phyloP scores from a whole-genome alignment of 2,797 vertebrate species.

The Acridotheres tristis region DNA sequence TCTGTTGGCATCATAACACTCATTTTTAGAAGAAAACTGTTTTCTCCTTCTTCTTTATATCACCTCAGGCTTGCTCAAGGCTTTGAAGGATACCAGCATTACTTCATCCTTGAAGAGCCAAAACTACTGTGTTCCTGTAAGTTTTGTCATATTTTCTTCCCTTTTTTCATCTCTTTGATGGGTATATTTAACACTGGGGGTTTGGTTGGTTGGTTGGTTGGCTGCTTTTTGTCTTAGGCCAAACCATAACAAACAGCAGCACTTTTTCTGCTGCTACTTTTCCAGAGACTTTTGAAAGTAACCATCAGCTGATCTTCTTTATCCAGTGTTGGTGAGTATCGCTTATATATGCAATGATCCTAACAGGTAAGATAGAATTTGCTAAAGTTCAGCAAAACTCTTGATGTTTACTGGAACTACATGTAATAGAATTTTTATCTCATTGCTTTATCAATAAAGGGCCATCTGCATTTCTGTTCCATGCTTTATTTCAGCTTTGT shows the following conservation, averaged over 20 bases:
- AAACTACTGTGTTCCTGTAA: background rate
- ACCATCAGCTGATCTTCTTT: background rate
- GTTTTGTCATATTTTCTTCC: background rate
- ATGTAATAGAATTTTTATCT: conserved; percentile 42
- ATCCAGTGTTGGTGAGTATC: background rate
- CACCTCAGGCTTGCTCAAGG: background rate
- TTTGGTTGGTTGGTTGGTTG: background rate
- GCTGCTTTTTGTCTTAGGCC: background rate
- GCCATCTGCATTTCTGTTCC: conserved; percentile 30
- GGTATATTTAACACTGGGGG: background rate
- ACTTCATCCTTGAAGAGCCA: background rate
- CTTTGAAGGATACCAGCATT: background rate
- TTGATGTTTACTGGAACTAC: background rate
- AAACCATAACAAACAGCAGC: background rate
- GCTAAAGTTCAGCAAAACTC: conserved; percentile 4
- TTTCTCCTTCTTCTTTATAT: background rate
- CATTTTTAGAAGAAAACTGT: background rate
- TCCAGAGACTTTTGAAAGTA: background rate
- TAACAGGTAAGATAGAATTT: background rate
- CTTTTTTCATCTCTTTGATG: background rate
- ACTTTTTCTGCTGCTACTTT: background rate
- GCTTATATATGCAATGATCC: background rate
- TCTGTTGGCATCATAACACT: background rate
- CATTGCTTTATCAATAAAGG: conserved; percentile 22
- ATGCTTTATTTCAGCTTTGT: conserved; percentile 21